Base-by-base conservation (phyloP, 2,797 vertebrate species). In the Myioborus miniatus region DNA sequence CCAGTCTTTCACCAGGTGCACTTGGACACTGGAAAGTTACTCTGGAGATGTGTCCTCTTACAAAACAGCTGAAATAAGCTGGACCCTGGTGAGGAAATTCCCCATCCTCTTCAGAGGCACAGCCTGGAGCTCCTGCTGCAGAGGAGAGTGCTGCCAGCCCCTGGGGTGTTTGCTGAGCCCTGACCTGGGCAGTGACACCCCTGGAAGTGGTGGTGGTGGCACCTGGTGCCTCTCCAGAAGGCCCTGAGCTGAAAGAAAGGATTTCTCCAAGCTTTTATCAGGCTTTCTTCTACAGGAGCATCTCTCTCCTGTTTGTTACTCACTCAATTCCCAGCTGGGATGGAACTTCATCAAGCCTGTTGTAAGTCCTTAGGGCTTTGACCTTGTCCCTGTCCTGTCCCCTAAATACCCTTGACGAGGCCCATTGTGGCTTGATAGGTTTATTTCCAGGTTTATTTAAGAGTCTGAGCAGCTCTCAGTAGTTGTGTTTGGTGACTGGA, bases 151-250 rank as follows among this genome's bases (percentile, higher is more conserved):
- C 11, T 87, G 39, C 19, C 47, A 47, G 30, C 10, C 2, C 8
- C 16, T 49, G 18, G 3, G 19, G 36, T 22, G 47, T 7, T 29
- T 29, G 21, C 47, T 6, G 17, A 64, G 39, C 37, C 47, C 63
- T 69, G 13, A 2, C 3, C 59, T 22, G 19, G 9, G 7, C 15
- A 44, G 41, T 62, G 47, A 15, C 36, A 16, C 18, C 1, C 0
- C 49, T 70, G 30, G 12, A 17, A 14, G 11, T 24, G 71, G 1
- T 17, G 12, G 39, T 37, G 50, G 12, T 24, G 68, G 9, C 20
- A 12, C 20, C 18, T 69, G 9, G 3, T 46, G 19, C 8, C 21
- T 64, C 22, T 75, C 39, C 27, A 2, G 58, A 17, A 76, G 46
- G 18, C 5, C 1, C 21, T 11, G 21, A 22, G 4, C 0, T 63